Base-by-base conservation (phyloP, 2,797 vertebrate genomes). In the Halcyon chelicuti region DNA sequence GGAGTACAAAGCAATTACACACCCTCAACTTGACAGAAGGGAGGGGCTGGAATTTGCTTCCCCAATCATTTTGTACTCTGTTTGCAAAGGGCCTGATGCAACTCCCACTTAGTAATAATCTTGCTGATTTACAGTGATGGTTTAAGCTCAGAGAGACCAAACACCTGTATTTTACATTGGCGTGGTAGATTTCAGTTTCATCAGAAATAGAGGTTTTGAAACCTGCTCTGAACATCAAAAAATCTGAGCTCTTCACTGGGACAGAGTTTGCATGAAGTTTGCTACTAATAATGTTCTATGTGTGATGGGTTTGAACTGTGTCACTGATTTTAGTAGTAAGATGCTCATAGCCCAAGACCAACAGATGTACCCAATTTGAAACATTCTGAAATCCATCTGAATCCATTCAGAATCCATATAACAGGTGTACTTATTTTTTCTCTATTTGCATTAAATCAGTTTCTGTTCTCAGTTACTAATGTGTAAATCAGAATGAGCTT, bases 21-120 rank as follows among this genome's bases (percentile, higher is more conserved):
- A 72, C 23, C 35, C 60, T 79, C 39, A 67, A 73, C 58, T 57
- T 87, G 67, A 91, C 67, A 82, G 77, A 79, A 89, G 86, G 90
- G 88, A 92, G 92, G 70, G 57, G 74, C 0, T 82, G 94, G 77
- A 94, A 95, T 95, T 89, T 92, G 78, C 70, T 95, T 91, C 77
- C 65, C 75, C 86, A 79, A 29, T 62, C 68, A 68, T 61, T 85
- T 42, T 60, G 37, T 31, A 37, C 60, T 70, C 31, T 61, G 88
- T 73, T 92, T 92, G 74, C 74, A 88, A 84, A 29, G 40, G 40
- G 72, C 37, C 63, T 57, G 71, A 79, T 28, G 49, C 20, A 79
- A 82, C 60, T 90, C 86, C 71, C 4, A 2, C 35, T 1, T 54
- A 63, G 31, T 71, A 60, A 91, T 11, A 67, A 88, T 51, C 44